Base-by-base conservation (phyloP, 2,888 invertebrate genomes). In the Nebria salina region DNA sequence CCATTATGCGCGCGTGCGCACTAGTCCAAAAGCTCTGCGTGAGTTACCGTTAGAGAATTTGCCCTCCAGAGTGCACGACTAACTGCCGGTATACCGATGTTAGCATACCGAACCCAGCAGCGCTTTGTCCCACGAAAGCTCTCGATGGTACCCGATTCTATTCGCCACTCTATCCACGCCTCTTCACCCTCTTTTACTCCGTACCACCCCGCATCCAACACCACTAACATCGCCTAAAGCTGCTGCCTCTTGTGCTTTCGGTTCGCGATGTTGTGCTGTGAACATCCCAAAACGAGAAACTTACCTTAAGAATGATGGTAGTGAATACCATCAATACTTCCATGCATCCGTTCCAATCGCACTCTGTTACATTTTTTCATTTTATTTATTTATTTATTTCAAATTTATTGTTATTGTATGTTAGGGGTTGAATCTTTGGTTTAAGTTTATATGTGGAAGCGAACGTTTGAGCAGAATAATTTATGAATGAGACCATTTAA, bases 1-100 rank as follows among this genome's bases (percentile, higher is more conserved):
- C 73, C 15, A n/a, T 73, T n/a, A 73, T n/a, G 15, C 42, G 73
- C 73, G 73, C 41, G 73, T 41, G 73, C 73, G 41, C 72, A 73
- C 43, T 73, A 73, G 54, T 54, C 54, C 54, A 54, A 54, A 54
- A 54, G 54, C 54, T 54, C 54, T 13, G 8, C 54, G 54, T 54
- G 54, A 54, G 54, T 54, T 13, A 15, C 42, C 73, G 73, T 41
- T 41, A 42, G 73, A 26, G 73, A 73, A 73, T 25, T 26, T 34
- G 43, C 41, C 73, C 4, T 73, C 73, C 73, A 34, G 41, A 73
- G 73, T 41, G 42, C 73, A 42, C 41, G 26, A 73, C 73, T 73
- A 34, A 73, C 73, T 73, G 73, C 34, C 42, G 43, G 11, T n/a
- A 54, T 54, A 13, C 73, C 42, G 42, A 13, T 41, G 42, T 41